Percentiles rank a stretch among this genome's conserved stretches.
Evolutionary conservation across 2,797 vertebrate genomes (phyloP).

Genomic region (Corythornis leucogaster): DNA sequence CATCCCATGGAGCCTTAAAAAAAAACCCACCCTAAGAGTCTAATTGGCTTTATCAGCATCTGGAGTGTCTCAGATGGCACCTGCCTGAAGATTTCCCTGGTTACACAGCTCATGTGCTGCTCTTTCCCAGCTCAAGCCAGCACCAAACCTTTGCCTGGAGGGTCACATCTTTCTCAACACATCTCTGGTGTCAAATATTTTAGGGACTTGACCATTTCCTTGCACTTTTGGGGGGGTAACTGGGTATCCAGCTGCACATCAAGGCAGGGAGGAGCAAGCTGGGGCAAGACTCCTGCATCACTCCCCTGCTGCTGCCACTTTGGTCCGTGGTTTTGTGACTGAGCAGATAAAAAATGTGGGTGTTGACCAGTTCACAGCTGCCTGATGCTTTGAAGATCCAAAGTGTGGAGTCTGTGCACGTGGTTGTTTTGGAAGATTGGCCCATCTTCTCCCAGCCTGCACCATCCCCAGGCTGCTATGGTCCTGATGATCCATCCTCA

Average conservation of each 20-base stretch:
- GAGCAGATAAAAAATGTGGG: neutral
- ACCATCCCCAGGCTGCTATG: neutral
- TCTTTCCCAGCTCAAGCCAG: constrained; percentile 7
- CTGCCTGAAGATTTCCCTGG: neutral
- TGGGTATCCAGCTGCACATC: neutral
- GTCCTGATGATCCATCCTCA: neutral
- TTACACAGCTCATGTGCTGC: neutral
- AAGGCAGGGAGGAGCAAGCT: neutral
- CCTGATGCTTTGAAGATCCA: neutral
- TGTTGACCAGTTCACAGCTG: neutral
- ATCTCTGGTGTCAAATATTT: neutral
- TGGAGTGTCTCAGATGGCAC: neutral
- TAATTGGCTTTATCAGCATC: neutral
- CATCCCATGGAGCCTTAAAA: neutral
- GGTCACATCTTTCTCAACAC: neutral
- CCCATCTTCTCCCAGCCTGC: neutral
- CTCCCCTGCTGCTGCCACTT: accelerated
- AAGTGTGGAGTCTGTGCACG: accelerated
- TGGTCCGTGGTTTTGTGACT: accelerated
- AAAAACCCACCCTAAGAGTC: neutral
- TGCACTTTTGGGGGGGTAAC: neutral
- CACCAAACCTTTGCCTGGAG: neutral
- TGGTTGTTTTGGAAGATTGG: neutral
- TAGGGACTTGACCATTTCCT: neutral
- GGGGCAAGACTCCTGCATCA: neutral